A percentile compares a stretch with the other conserved stretches of the same genome.
These are phyloP conservation scores for Caenorhabditis angaria DNA, from an alignment of 2,888 invertebrate species.

Conservation along the genomic window DNA sequence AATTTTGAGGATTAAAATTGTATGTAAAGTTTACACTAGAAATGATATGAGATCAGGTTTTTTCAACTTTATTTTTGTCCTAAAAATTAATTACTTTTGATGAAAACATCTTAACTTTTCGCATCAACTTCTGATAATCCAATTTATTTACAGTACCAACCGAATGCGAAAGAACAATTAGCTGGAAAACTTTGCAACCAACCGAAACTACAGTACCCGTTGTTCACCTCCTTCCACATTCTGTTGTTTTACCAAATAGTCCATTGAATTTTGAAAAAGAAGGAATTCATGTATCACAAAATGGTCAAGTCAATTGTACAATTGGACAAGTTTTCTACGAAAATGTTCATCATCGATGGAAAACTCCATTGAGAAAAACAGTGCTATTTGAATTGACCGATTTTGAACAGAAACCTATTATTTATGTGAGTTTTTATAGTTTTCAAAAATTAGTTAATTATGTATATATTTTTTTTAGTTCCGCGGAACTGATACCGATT, in stretches of 20 bases:
- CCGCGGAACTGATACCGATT: slow-evolving; percentile 42
- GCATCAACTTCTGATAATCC: too few species aligned
- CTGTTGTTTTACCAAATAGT: slow-evolving; percentile 16
- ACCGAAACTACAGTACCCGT: slow-evolving; percentile 17
- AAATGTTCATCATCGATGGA: slow-evolving; percentile 44
- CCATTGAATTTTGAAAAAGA: slow-evolving; percentile 16
- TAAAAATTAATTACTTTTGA: not conserved
- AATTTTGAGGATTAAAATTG: not conserved
- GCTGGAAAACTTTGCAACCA: slow-evolving; percentile 8
- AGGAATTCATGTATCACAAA: slow-evolving; percentile 5
- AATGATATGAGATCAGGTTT: not conserved
- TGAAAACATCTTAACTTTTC: too few species aligned
- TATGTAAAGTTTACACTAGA: not conserved
- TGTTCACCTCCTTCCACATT: slow-evolving; percentile 19
- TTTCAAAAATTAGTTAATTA: not conserved
- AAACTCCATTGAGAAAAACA: slow-evolving; percentile 16
- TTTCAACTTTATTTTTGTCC: not conserved
- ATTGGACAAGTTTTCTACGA: slow-evolving; percentile 40
- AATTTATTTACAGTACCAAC: not conserved
- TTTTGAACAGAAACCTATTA: slow-evolving; percentile 17
- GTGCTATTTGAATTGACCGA: slow-evolving; percentile 32
- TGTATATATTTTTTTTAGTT: slow-evolving; percentile 29
- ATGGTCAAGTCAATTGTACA: slow-evolving; percentile 39
- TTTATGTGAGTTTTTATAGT: slow-evolving; percentile 27
- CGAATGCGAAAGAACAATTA: slow-evolving; percentile 24